These are phyloP conservation scores for Aphaenogaster floridana DNA, from an alignment of 1,140 invertebrate species.

Conservation along the genomic window DNA sequence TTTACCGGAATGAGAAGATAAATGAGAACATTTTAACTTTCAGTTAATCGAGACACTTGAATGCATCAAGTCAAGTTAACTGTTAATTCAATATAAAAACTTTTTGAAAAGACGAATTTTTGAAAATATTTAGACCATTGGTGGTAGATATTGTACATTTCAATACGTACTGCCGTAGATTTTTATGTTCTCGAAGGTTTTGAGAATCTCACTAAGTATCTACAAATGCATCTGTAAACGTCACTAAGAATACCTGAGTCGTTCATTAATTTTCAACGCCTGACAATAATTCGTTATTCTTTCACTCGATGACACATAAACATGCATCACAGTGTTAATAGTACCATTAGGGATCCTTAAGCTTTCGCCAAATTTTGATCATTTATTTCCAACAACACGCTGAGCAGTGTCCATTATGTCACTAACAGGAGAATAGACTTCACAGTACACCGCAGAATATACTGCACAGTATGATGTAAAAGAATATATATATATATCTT, in stretches of 20 bases:
- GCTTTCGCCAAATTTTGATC: not conserved
- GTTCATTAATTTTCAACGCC: constrained; percentile 32
- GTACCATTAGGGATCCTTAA: not conserved
- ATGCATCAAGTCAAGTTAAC: not conserved
- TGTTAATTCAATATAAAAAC: not conserved
- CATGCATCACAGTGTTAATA: not conserved
- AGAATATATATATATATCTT: not conserved
- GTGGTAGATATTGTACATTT: not conserved
- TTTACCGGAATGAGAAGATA: not conserved
- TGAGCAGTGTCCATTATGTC: not conserved
- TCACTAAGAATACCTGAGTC: constrained; percentile 24
- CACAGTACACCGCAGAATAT: not conserved
- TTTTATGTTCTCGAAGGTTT: not conserved
- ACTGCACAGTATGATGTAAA: not conserved
- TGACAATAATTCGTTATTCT: constrained; percentile 43
- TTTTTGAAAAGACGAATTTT: not conserved
- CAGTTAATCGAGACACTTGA: not conserved
- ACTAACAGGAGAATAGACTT: not conserved
- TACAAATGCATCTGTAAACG: not conserved
- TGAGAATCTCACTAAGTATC: not conserved
- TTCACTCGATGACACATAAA: constrained; percentile 17
- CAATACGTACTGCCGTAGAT: not conserved
- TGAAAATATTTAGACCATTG: not conserved
- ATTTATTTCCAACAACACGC: not conserved
- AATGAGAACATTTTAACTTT: not conserved